phyloP scores from a whole-genome alignment of 2,113 vertebrate genomes.

The Aix galericulata region DNA sequence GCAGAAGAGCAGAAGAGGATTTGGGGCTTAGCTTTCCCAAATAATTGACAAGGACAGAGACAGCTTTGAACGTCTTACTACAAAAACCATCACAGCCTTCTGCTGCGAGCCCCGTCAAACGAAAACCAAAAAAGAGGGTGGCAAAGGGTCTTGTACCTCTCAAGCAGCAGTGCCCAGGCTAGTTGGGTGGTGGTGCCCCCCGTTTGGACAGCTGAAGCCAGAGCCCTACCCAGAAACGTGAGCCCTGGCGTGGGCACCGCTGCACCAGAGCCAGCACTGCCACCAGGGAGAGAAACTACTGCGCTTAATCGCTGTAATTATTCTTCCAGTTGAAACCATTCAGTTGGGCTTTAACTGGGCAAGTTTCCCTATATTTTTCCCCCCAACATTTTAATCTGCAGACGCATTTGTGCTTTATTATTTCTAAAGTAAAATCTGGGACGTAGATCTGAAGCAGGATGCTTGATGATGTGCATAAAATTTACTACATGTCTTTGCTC shows the following conservation, averaged over 20 bases:
- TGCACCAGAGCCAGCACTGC: neutral
- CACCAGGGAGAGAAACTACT: neutral
- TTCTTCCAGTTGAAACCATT: neutral
- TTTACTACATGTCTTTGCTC: neutral
- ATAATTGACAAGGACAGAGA: neutral
- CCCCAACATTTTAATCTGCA: neutral
- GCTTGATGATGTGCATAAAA: neutral
- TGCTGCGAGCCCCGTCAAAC: neutral
- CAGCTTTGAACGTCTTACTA: neutral
- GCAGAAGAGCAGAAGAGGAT: constrained; percentile 2
- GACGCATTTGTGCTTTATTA: neutral
- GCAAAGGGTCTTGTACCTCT: neutral
- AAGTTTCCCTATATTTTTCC: neutral
- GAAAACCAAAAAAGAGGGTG: neutral
- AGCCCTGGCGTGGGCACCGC: neutral
- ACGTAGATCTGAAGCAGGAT: neutral
- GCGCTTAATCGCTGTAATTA: neutral
- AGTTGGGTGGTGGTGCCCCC: neutral
- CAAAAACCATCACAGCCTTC: neutral
- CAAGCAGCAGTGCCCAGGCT: neutral
- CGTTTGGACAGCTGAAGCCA: neutral
- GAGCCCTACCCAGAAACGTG: neutral
- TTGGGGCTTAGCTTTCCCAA: constrained; percentile 8
- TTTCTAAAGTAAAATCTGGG: neutral
- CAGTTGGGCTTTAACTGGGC: neutral